Conservation (phyloP, 2,888 invertebrate genomes). For the Acanthoscelides obtectus region DNA sequence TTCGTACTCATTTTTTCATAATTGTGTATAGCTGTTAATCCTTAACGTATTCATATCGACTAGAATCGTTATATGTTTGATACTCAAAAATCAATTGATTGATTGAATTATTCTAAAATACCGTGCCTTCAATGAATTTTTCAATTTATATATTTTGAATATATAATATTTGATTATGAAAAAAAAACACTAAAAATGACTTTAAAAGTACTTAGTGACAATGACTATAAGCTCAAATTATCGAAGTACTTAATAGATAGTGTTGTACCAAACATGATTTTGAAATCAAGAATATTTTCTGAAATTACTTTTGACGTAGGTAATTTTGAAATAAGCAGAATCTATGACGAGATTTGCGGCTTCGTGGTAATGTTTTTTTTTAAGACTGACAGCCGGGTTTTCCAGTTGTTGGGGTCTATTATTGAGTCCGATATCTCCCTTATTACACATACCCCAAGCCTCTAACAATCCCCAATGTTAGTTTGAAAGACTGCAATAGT, state of each 20-base stretch:
- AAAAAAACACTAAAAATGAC: neutral
- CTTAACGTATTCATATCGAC: neutral
- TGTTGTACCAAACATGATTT: neutral
- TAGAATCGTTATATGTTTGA: neutral
- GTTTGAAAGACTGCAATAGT: slow-evolving; percentile 17
- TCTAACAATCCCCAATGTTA: neutral
- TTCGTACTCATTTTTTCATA: neutral
- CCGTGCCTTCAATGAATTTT: neutral
- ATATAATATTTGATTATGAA: neutral
- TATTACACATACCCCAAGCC: neutral
- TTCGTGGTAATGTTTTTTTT: neutral
- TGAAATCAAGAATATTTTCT: no score
- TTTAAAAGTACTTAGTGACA: neutral
- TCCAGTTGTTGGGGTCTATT: neutral
- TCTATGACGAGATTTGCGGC: no score
- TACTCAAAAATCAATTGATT: neutral
- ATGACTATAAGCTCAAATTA: neutral
- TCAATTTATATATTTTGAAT: neutral
- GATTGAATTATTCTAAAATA: neutral
- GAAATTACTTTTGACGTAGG: no score
- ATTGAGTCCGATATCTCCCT: neutral
- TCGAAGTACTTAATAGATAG: neutral
- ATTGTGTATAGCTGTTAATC: neutral
- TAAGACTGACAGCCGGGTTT: neutral
- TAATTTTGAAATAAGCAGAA: no score